Conservation (phyloP, 2,888 invertebrate species). For the Nycteola revayana region DNA sequence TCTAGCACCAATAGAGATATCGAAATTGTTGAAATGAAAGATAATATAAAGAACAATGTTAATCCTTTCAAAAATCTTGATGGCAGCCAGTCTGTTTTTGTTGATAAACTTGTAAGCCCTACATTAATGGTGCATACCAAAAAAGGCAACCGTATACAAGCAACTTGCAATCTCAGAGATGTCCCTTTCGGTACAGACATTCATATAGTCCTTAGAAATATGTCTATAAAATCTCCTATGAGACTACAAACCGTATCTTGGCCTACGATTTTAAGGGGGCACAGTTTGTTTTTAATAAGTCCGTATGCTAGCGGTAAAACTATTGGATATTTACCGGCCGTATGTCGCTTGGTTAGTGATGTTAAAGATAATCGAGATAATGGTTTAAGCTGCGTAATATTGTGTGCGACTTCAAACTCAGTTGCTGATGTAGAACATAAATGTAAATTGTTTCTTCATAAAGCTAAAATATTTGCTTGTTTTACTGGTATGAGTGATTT, state of each 20-base stretch:
- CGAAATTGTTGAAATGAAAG: conserved; percentile 2
- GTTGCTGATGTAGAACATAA: conserved; percentile 68
- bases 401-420: conserved; percentile 84
- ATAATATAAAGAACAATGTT: conserved; percentile 37
- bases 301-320: conserved; percentile 85
- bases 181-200: conserved; percentile 57
- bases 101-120: conserved; percentile 65
- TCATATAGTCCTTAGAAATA: conserved; percentile 47
- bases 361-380: conserved; percentile 52
- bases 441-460: conserved; percentile 62
- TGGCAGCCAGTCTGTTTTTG: conserved; percentile 57
- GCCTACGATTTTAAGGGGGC: conserved; percentile 85
- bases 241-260: conserved; percentile 86
- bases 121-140: conserved; percentile 70
- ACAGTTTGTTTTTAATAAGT: conserved; percentile 85
- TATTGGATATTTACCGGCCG: conserved; percentile 85
- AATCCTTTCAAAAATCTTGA: conserved; percentile 68
- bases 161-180: conserved; percentile 49
- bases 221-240: conserved; percentile 62
- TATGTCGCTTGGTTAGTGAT: conserved; percentile 83
- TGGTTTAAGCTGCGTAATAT: conserved; percentile 84
- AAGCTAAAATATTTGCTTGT: conserved; percentile 57
- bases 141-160: conserved; percentile 51
- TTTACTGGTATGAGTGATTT: conserved; percentile 66
- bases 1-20: conserved; percentile 9